A percentile compares a stretch with the other conserved stretches of the same genome.
These are phyloP conservation scores for Urocyon cinereoargenteus DNA, from an alignment of 2,797 vertebrate genomes.

Conservation along the genomic window DNA sequence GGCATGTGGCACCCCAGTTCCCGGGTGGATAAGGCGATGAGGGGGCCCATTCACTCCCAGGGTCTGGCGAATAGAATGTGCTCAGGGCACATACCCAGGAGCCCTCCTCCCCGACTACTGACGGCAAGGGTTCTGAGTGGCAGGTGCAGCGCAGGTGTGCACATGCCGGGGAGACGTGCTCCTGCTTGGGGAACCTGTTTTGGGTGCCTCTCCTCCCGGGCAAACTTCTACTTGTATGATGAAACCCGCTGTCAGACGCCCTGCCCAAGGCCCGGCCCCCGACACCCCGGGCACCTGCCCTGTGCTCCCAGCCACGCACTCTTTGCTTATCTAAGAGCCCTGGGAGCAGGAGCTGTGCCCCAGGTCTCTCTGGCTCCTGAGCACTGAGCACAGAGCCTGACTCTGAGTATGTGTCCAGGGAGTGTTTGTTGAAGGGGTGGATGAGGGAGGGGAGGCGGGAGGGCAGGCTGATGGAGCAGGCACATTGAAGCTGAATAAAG, in stretches of 20 bases:
- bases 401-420: background rate
- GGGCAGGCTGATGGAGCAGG: background rate
- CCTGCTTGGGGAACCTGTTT: fast-evolving
- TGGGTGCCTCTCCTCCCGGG: fast-evolving
- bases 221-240: fast-evolving
- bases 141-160: background rate
- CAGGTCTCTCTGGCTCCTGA: background rate
- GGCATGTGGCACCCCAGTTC: fast-evolving
- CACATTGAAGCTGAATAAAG: too few relatives aligned
- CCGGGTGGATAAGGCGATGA: fast-evolving
- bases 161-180: fast-evolving
- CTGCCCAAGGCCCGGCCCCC: background rate
- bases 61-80: fast-evolving
- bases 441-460: background rate
- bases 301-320: fast-evolving
- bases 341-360: too few relatives aligned
- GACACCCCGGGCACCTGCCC: background rate
- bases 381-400: background rate
- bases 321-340: background rate
- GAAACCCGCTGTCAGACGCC: background rate
- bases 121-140: fast-evolving
- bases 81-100: fast-evolving
- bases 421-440: too few relatives aligned
- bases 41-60: fast-evolving
- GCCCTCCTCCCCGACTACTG: too few relatives aligned